Conservation (phyloP, 2,113 vertebrate genomes). For the Corythornis madagascariensis region DNA sequence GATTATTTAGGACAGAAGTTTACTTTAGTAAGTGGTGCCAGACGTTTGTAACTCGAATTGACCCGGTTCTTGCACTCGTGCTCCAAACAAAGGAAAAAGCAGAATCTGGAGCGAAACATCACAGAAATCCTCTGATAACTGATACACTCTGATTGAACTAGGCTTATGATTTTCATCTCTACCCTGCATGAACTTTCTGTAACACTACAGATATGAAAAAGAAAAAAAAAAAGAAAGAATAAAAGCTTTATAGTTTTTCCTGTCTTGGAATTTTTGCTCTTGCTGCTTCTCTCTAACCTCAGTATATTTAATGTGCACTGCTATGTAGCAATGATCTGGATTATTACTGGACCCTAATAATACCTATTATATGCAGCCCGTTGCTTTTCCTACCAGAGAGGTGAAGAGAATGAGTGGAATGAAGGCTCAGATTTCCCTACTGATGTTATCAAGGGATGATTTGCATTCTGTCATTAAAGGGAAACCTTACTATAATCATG, state of each 20-base stretch:
- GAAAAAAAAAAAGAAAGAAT: too few species aligned
- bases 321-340: background rate
- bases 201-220: background rate
- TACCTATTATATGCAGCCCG: background rate
- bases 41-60: background rate
- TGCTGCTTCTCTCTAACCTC: background rate
- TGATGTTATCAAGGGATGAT: background rate
- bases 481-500: background rate
- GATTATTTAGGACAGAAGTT: background rate
- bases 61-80: background rate
- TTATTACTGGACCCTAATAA: background rate
- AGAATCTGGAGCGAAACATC: background rate
- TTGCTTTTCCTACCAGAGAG: background rate
- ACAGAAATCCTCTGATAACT: background rate
- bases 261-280: background rate
- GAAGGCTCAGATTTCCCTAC: background rate
- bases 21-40: conserved; percentile 6
- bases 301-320: rapidly evolving
- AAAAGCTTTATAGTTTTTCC: background rate
- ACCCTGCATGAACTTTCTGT: background rate
- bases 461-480: background rate
- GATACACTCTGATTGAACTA: background rate
- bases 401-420: background rate
- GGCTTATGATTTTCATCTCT: background rate
- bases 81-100: background rate